phyloP scores from a whole-genome alignment of 1,140 invertebrate species.

The Oreohelix idahoensis region DNA sequence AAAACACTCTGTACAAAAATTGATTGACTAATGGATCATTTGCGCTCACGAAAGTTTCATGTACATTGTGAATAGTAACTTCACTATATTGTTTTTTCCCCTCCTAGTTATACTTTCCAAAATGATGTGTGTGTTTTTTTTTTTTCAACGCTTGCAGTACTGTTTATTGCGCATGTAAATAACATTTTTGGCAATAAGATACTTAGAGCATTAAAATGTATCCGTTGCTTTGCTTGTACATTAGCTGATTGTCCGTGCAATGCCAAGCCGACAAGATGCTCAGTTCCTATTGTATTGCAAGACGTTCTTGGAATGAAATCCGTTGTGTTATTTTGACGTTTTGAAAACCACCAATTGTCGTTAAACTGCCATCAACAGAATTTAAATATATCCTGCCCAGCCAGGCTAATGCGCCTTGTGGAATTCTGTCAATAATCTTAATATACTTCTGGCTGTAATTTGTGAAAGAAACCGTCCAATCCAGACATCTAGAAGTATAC shows the following conservation, averaged over 20 bases:
- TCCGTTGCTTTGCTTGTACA: background rate
- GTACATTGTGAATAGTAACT: background rate
- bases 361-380: slow-evolving; percentile 3
- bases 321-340: background rate
- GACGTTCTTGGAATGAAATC: slow-evolving; percentile 25
- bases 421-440: too few species aligned
- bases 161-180: slow-evolving; percentile 25
- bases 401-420: too few species aligned
- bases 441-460: too few species aligned
- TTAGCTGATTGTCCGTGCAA: slow-evolving; percentile 12
- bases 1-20: background rate
- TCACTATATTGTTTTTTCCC: background rate
- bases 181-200: slow-evolving; percentile 12
- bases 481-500: too few species aligned
- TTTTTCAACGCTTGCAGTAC: slow-evolving; percentile 28
- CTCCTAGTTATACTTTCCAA: background rate
- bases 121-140: background rate
- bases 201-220: slow-evolving; percentile 12
- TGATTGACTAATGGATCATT: background rate
- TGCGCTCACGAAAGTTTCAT: background rate
- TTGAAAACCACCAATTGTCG: background rate
- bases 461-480: too few species aligned
- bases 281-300: slow-evolving; percentile 27
- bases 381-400: background rate
- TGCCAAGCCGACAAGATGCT: slow-evolving; percentile 19